Conservation (phyloP, 2,888 invertebrate species). For the Allygus modestus region DNA sequence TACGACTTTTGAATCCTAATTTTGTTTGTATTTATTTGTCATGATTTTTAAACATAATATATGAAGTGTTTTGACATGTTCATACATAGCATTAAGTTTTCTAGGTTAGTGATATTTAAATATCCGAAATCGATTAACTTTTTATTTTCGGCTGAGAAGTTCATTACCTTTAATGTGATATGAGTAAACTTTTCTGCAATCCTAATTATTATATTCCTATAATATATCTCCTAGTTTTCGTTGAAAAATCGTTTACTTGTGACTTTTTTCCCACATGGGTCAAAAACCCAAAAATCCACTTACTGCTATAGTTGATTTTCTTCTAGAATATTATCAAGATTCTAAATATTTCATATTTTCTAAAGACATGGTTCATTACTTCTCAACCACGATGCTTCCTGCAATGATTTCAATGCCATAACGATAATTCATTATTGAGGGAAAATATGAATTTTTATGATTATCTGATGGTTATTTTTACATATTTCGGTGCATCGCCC, state of each 20-base stretch:
- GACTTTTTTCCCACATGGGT: no score
- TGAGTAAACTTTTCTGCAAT: neutral
- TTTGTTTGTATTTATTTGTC: neutral
- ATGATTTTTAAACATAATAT: neutral
- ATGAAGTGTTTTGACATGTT: neutral
- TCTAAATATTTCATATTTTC: no score
- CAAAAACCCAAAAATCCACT: no score
- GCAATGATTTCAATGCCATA: neutral
- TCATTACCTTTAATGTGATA: neutral
- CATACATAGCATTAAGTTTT: neutral
- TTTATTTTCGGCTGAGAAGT: neutral
- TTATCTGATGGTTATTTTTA: neutral
- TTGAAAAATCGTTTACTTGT: no score
- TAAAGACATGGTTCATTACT: no score
- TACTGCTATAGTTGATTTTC: no score
- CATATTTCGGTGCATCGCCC: slow-evolving; percentile 39
- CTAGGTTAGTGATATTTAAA: neutral
- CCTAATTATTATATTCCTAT: neutral
- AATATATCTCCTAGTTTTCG: neutral
- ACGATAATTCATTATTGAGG: neutral
- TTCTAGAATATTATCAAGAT: no score
- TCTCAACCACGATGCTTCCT: neutral
- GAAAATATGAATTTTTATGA: neutral
- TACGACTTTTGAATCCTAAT: neutral
- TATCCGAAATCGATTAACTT: neutral